Percentiles rank a stretch among this genome's conserved stretches.
These are phyloP conservation scores for Ailurus styani DNA, from an alignment of 2,113 vertebrate species.

Conservation along the genomic window DNA sequence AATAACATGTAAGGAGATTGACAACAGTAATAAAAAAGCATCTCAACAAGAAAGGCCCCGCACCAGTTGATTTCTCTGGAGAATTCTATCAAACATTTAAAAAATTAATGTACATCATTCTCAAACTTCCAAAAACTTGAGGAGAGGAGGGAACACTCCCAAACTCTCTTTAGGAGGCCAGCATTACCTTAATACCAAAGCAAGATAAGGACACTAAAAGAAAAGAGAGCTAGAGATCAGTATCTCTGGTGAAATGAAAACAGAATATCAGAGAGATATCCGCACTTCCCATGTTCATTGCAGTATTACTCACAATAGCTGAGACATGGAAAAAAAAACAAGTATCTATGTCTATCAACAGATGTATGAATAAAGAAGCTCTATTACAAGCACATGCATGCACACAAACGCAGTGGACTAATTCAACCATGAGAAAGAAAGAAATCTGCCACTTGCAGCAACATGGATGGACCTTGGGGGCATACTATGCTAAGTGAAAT, in stretches of 20 bases:
- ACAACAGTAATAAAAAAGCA: neutral
- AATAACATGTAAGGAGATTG: neutral
- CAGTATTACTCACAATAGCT: neutral
- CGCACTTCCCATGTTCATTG: neutral
- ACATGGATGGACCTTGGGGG: neutral
- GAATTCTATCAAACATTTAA: neutral
- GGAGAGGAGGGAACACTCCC: neutral
- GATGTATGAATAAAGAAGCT: neutral
- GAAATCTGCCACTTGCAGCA: neutral
- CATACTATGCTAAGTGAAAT: neutral
- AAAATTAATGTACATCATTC: neutral
- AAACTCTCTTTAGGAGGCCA: neutral
- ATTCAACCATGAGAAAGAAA: neutral
- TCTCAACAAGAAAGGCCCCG: neutral
- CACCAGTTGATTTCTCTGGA: neutral
- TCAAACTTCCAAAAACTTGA: neutral
- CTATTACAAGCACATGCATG: neutral
- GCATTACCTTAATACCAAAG: neutral
- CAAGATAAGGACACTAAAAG: neutral
- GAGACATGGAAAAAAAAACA: neutral
- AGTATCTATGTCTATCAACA: neutral
- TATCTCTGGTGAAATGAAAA: neutral
- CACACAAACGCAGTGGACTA: neutral
- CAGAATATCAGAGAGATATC: neutral
- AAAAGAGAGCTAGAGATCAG: neutral